These are phyloP conservation scores for Stenodera caucasica DNA, from an alignment of 2,888 invertebrate genomes.

Conservation along the genomic window DNA sequence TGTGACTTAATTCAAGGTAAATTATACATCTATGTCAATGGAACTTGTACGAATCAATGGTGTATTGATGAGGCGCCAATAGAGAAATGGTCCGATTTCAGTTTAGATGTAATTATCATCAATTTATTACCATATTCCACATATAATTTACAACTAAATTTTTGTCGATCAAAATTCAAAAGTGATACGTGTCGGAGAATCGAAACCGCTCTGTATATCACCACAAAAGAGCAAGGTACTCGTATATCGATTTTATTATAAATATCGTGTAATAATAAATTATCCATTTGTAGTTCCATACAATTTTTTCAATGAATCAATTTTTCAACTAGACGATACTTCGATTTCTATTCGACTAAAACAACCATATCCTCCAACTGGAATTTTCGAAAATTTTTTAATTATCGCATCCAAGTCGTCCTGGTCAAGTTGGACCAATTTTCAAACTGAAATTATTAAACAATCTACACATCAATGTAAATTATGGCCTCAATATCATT, in stretches of 20 bases:
- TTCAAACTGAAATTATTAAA: neutral
- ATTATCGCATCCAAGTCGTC: conserved; percentile 17
- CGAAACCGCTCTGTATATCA: neutral
- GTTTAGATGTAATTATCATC: neutral
- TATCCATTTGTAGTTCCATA: neutral
- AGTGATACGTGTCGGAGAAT: neutral
- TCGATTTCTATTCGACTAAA: conserved; percentile 38
- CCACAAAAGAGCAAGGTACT: conserved; percentile 24
- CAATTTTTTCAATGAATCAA: conserved; percentile 16
- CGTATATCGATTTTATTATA: neutral
- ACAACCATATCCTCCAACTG: conserved; percentile 43
- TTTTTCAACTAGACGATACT: conserved; percentile 30
- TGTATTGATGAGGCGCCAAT: neutral
- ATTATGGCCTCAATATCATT: conserved; percentile 35
- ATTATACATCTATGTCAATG: neutral
- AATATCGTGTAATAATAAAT: neutral
- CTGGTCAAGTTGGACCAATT: no score
- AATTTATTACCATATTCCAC: conserved; percentile 11
- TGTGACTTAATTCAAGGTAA: neutral
- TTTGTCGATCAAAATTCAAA: conserved; percentile 8
- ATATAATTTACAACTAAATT: neutral
- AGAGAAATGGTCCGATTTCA: neutral
- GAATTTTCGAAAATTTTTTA: conserved; percentile 33
- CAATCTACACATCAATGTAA: conserved; percentile 19
- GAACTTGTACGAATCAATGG: neutral